phyloP scores from a whole-genome alignment of 1,140 invertebrate genomes.

The Leptestheria dahalacensis region DNA sequence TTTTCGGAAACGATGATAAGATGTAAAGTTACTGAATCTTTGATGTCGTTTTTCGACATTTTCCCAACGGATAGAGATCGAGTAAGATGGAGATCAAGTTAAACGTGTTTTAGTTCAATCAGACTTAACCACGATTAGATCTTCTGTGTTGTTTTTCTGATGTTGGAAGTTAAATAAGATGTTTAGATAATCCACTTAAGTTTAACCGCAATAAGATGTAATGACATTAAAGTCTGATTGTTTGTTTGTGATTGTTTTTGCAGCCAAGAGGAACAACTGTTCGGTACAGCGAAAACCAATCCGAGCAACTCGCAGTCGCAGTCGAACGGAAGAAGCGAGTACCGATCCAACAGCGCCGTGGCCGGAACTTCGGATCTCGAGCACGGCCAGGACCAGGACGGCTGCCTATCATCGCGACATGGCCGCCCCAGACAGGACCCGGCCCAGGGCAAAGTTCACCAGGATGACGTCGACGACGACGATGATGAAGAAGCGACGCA shows the following conservation, averaged over 20 bases:
- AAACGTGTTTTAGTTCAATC: too few relatives aligned
- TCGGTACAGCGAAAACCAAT: neutral
- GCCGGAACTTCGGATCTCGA: neutral
- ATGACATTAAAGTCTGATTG: too few relatives aligned
- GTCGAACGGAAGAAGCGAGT: neutral
- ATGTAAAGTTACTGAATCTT: too few relatives aligned
- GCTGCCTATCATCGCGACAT: neutral
- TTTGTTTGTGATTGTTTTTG: neutral
- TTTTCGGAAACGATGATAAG: too few relatives aligned
- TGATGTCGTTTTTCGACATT: too few relatives aligned
- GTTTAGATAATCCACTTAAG: too few relatives aligned
- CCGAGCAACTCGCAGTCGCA: neutral
- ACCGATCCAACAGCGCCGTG: slow-evolving; percentile 1
- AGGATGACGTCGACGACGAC: slow-evolving; percentile 1
- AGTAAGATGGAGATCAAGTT: too few relatives aligned
- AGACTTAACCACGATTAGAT: too few relatives aligned
- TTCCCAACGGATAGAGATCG: too few relatives aligned
- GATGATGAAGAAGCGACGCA: neutral
- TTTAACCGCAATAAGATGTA: too few relatives aligned
- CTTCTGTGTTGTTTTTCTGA: too few relatives aligned
- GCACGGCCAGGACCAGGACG: neutral
- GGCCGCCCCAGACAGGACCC: neutral
- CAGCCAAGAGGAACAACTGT: slow-evolving; percentile 9
- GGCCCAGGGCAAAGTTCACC: neutral
- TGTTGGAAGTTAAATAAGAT: too few relatives aligned